phyloP scores from a whole-genome alignment of 2,888 invertebrate genomes.

The Phorcus lineatus region DNA sequence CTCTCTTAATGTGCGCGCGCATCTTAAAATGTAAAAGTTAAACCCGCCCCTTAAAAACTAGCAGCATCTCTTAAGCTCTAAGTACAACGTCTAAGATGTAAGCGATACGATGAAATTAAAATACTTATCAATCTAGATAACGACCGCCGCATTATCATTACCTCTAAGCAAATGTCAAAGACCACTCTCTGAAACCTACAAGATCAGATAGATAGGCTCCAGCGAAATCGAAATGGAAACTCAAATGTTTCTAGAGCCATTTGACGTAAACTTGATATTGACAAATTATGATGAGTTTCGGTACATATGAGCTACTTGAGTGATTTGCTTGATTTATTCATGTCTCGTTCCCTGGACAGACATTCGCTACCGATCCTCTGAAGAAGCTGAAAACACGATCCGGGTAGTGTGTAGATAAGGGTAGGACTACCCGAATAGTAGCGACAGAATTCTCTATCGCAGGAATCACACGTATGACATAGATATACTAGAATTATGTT shows the following conservation, averaged over 20 bases:
- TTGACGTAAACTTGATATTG: constrained; percentile 10
- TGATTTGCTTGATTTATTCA: not conserved
- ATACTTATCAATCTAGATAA: not conserved
- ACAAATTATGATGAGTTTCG: not conserved
- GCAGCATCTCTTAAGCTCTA: not conserved
- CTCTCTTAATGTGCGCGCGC: not conserved
- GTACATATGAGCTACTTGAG: not conserved
- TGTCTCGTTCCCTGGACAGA: not conserved
- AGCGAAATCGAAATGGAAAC: not conserved
- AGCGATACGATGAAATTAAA: not conserved
- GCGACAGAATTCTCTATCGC: too few relatives aligned
- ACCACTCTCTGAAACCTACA: not conserved
- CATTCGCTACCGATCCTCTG: not conserved
- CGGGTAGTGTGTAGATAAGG: not conserved
- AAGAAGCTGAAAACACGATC: not conserved
- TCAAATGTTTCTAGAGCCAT: not conserved
- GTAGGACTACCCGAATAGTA: too few relatives aligned
- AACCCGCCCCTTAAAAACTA: not conserved
- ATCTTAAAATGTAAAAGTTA: not conserved
- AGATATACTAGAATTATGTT: too few relatives aligned
- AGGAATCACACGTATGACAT: too few relatives aligned
- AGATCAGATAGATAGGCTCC: not conserved
- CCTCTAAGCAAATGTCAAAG: not conserved
- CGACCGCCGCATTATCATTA: not conserved
- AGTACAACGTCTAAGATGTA: not conserved